Conservation (phyloP, 2,797 vertebrate genomes). For the Remorina albescens region DNA sequence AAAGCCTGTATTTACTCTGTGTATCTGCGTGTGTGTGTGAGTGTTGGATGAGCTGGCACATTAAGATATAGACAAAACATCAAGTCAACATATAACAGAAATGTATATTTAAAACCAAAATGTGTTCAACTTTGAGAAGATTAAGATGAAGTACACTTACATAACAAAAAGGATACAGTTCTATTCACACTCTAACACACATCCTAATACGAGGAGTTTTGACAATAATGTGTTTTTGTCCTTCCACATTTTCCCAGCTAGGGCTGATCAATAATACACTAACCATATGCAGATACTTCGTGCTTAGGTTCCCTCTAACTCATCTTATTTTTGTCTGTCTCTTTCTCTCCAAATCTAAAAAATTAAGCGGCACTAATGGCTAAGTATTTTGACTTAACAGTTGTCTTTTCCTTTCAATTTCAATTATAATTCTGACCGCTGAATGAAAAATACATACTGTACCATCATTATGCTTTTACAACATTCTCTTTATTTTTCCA, state of each 20-base stretch:
- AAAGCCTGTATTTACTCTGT: slow-evolving; percentile 24
- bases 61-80: slow-evolving; percentile 29
- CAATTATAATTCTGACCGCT: background rate
- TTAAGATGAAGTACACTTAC: slow-evolving; percentile 14
- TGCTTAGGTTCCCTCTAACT: background rate
- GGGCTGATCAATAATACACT: slow-evolving; percentile 3
- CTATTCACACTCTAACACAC: background rate
- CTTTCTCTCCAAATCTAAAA: background rate
- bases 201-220: background rate
- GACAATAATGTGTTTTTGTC: background rate
- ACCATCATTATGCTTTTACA: background rate
- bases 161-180: background rate
- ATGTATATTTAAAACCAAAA: slow-evolving; percentile 13
- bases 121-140: slow-evolving; percentile 27
- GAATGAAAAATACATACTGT: slow-evolving; percentile 16
- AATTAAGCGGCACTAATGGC: slow-evolving; percentile 10
- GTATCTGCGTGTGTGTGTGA: slow-evolving; percentile 20
- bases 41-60: slow-evolving; percentile 16
- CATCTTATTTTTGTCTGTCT: background rate
- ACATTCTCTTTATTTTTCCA: background rate
- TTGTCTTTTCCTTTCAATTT: background rate
- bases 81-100: slow-evolving; percentile 16
- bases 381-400: slow-evolving; percentile 7
- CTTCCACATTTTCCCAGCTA: background rate
- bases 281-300: background rate